Conservation (phyloP, 2,797 vertebrate species). For the Oophaga sylvatica region DNA sequence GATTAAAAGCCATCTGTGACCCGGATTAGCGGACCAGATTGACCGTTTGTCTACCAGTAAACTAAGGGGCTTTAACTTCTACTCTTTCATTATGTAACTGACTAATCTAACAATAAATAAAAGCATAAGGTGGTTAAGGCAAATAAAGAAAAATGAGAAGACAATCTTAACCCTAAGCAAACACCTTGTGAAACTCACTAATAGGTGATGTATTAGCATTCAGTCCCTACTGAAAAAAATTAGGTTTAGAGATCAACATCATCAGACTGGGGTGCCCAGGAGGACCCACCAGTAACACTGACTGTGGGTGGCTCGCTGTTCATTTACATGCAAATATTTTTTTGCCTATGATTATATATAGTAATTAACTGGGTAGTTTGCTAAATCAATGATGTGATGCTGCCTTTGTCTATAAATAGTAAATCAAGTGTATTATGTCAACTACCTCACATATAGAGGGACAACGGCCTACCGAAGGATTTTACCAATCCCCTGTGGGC, state of each 20-base stretch:
- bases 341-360: too few relatives aligned
- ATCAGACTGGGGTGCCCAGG: too few relatives aligned
- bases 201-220: not conserved
- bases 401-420: too few relatives aligned
- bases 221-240: not conserved
- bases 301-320: too few relatives aligned
- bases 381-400: too few relatives aligned
- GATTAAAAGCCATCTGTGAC: slow-evolving; percentile 64
- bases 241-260: not conserved
- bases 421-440: too few relatives aligned
- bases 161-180: not conserved
- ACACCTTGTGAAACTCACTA: not conserved
- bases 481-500: too few relatives aligned
- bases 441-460: too few relatives aligned
- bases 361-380: too few relatives aligned
- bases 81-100: slow-evolving; percentile 47
- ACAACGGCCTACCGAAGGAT: too few relatives aligned
- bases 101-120: slow-evolving; percentile 51
- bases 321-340: too few relatives aligned
- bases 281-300: too few relatives aligned
- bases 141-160: not conserved
- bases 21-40: slow-evolving; percentile 60
- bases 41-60: slow-evolving; percentile 57
- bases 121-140: slow-evolving; percentile 12
- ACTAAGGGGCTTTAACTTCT: slow-evolving; percentile 48